Conservation (phyloP, 2,797 vertebrate genomes). For the Tadarida brasiliensis region DNA sequence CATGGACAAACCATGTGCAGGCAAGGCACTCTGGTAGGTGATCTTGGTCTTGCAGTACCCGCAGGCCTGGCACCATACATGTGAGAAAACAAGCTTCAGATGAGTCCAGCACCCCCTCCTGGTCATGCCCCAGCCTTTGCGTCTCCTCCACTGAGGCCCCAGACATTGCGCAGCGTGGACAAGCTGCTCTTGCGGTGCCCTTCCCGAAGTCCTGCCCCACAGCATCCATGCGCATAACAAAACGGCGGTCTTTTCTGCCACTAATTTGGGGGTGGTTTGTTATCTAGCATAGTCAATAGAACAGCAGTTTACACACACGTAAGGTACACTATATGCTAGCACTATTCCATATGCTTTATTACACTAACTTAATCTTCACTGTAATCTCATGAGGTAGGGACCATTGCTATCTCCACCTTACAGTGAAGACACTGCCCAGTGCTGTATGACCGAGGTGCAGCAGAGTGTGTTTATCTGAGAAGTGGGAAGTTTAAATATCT, state of each 20-base stretch:
- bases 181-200: background rate
- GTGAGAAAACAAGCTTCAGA: background rate
- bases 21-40: too few relatives aligned
- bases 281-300: background rate
- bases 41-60: background rate
- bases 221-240: background rate
- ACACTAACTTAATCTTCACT: background rate
- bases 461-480: background rate
- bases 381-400: background rate
- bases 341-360: background rate
- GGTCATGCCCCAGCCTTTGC: background rate
- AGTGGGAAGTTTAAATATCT: background rate
- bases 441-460: background rate
- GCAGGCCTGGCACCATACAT: background rate
- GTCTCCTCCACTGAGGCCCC: background rate
- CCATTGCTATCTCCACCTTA: background rate
- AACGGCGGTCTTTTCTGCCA: background rate
- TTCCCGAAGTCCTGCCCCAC: background rate
- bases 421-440: background rate
- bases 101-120: background rate
- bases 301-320: background rate
- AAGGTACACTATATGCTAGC: background rate
- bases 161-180: background rate
- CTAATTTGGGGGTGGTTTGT: background rate
- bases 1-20: accelerated